A percentile compares a stretch with the other conserved stretches of the same genome.
Conservation (phyloP, 2,113 vertebrate genomes). For the Phylloscopus trochiloides region DNA sequence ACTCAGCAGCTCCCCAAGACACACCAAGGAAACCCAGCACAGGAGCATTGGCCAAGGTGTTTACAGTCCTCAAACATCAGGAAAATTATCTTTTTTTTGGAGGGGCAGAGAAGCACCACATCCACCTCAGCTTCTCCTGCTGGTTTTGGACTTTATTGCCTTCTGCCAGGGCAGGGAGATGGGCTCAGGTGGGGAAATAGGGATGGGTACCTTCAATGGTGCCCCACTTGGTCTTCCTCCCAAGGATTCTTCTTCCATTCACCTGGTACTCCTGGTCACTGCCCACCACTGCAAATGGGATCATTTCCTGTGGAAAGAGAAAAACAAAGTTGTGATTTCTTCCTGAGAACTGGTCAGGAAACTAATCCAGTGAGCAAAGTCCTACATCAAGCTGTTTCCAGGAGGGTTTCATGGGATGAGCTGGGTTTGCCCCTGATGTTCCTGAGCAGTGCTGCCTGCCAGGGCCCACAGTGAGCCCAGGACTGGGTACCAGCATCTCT, state of each 20-base stretch:
- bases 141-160: not conserved
- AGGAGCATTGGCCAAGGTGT: not conserved
- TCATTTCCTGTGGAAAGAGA: slow-evolving; percentile 85
- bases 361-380: not conserved
- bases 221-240: slow-evolving; percentile 97
- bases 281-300: slow-evolving; percentile 96
- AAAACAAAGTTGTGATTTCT: not conserved
- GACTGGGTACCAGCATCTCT: not conserved
- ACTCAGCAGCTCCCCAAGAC: not conserved
- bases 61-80: not conserved
- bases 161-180: not conserved
- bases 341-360: not conserved
- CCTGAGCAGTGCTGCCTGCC: not conserved
- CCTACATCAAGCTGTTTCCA: not conserved
- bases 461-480: not conserved
- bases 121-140: not conserved
- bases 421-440: not conserved
- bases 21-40: not conserved
- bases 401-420: not conserved
- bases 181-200: not conserved
- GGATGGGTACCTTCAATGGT: slow-evolving; percentile 90
- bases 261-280: slow-evolving; percentile 98
- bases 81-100: not conserved
- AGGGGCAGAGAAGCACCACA: not conserved
- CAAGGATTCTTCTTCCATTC: slow-evolving; percentile 93